phyloP scores from a whole-genome alignment of 2,888 invertebrate species.

The Agrotis segetum region DNA sequence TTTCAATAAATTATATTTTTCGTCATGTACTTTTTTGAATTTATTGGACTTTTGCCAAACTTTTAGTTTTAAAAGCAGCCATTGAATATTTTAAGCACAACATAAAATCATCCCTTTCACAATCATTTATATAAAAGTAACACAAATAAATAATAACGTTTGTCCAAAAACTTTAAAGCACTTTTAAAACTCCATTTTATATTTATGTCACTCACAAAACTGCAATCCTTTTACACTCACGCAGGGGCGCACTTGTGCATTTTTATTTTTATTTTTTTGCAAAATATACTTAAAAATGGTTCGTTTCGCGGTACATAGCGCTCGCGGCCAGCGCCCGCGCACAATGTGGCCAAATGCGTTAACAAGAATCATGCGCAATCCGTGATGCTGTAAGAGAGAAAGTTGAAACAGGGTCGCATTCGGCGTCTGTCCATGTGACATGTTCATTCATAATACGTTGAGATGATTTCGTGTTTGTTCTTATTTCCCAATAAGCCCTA shows the following conservation, averaged over 20 bases:
- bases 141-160: constrained; percentile 33
- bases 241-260: constrained; percentile 71
- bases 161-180: constrained; percentile 35
- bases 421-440: constrained; percentile 51
- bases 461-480: constrained; percentile 9
- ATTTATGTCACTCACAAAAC: constrained; percentile 57
- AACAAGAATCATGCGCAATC: constrained; percentile 79
- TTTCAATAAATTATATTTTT: background rate
- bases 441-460: constrained; percentile 53
- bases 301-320: constrained; percentile 67
- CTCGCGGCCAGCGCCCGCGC: constrained; percentile 74
- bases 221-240: constrained; percentile 66
- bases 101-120: constrained; percentile 11
- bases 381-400: constrained; percentile 88
- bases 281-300: constrained; percentile 56
- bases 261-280: constrained; percentile 34
- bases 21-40: background rate
- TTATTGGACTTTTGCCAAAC: constrained; percentile 18
- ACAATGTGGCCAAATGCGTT: constrained; percentile 75
- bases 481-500: background rate
- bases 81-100: constrained; percentile 11
- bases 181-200: constrained; percentile 28
- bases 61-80: constrained; percentile 6
- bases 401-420: constrained; percentile 81
- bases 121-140: constrained; percentile 1